Base-by-base conservation (phyloP, 2,797 vertebrate genomes). In the Salarias fasciatus region DNA sequence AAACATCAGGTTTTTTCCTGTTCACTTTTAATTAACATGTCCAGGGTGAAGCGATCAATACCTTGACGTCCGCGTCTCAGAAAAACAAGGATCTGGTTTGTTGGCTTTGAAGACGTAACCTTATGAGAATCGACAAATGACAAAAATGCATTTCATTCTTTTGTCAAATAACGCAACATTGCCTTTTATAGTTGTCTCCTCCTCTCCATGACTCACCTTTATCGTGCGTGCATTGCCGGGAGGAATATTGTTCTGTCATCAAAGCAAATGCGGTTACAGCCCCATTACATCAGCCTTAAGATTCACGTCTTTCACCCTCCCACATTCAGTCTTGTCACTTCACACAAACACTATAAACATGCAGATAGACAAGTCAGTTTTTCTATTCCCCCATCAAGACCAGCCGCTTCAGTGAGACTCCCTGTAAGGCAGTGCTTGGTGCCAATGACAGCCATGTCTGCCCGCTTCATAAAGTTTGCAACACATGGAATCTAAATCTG, bases 41-140 rank as follows among this genome's bases (percentile, higher is more conserved):
- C 70, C 77, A 77, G 77, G 74, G 35, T 79, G 72, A 82, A 59
- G 37, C 33, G 57, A 86, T 88, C 82, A 37, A 89, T 90, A 82
- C 42, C 77, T 77, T 56, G 50, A 49, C 58, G 83, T 53, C 63
- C 79, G 30, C 58, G 41, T 33, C 50, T 57, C 11, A 54, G 28
- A 62, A 42, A n/a, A 86, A 74, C 36, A n/a, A 18, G 49, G 49
- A 77, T 76, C 36, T 68, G 33, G 46, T 52, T 75, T 64, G 10
- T 45, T 57, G 45, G 13, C n/a, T 69, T 69, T 58, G 12, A 43
- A 49, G 47, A 63, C 77, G 43, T 63, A 58, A 68, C 55, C 53
- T 66, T 57, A 41, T 37, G 28, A 77, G 47, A 77, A 56, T 71
- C 35, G 11, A 18, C 15, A 46, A 11, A n/a, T 41, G 41, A 53